Evolutionary conservation across 2,113 vertebrate genomes (phyloP).

Genomic region (Saguinus imperator): DNA sequence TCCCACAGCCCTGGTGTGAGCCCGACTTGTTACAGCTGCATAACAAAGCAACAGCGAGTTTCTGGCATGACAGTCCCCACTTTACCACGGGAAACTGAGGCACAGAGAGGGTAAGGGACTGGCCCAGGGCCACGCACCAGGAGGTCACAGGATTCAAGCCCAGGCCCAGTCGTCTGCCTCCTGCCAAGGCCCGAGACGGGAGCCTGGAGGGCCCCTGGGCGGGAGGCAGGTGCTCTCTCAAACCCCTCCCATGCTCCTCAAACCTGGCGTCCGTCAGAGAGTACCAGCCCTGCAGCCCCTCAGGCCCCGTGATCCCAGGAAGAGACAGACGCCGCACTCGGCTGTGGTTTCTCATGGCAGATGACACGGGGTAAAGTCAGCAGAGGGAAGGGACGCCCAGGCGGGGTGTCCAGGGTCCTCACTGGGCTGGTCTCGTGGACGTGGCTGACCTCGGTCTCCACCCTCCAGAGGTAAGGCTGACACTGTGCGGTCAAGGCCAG

Average conservation of each 20-base stretch:
- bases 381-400: not conserved
- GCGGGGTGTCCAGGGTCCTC: not conserved
- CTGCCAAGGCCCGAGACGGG: not conserved
- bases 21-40: not conserved
- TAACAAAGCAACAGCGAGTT: not conserved
- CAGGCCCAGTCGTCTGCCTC: not conserved
- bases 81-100: not conserved
- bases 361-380: not conserved
- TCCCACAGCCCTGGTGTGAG: too few relatives aligned
- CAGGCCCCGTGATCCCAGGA: too few relatives aligned
- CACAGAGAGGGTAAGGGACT: not conserved
- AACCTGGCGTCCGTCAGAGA: accelerated
- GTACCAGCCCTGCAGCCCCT: too few relatives aligned
- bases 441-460: not conserved
- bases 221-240: too few relatives aligned
- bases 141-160: not conserved
- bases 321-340: accelerated
- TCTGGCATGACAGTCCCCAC: not conserved
- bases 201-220: not conserved
- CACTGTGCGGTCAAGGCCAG: not conserved
- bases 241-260: too few relatives aligned
- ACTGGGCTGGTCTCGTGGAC: not conserved
- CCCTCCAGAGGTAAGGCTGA: not conserved
- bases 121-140: not conserved
- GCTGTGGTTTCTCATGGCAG: accelerated